phyloP scores from a whole-genome alignment of 2,113 vertebrate species.

The Forbesichthys agassizii region DNA sequence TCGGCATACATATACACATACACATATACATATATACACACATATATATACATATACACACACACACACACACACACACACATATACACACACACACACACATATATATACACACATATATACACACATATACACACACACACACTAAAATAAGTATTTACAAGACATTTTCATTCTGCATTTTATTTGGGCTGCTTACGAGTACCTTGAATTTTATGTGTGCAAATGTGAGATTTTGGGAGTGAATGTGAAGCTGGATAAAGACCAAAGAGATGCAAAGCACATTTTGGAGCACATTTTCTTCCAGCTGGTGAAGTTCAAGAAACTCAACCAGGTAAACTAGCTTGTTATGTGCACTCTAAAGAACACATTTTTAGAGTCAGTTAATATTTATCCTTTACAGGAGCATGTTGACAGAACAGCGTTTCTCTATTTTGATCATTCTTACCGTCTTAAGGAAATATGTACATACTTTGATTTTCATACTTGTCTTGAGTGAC shows the following conservation, averaged over 20 bases:
- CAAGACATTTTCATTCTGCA: neutral
- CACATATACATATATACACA: no score
- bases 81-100: no score
- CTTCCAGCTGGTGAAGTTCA: slow-evolving; percentile 97
- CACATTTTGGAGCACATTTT: slow-evolving; percentile 93
- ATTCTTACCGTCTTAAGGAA: no score
- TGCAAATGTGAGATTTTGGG: slow-evolving; percentile 94
- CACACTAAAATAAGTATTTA: no score
- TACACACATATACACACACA: no score
- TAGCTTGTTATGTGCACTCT: no score
- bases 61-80: no score
- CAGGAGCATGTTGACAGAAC: slow-evolving; percentile 86
- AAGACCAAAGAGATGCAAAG: slow-evolving; percentile 89
- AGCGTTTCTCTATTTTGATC: slow-evolving; percentile 53
- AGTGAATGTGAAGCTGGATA: slow-evolving; percentile 85
- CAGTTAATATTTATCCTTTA: neutral
- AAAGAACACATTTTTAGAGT: neutral
- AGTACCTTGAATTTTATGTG: slow-evolving; percentile 94
- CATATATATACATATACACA: no score
- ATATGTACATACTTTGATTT: no score
- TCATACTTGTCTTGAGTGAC: no score
- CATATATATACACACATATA: no score
- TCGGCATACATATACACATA: no score
- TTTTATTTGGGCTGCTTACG: slow-evolving; percentile 56
- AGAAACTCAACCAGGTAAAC: slow-evolving; percentile 93